A percentile compares a stretch with the other conserved stretches of the same genome.
phyloP scores from a whole-genome alignment of 2,797 vertebrate species.

The Synaphobranchus kaupii region DNA sequence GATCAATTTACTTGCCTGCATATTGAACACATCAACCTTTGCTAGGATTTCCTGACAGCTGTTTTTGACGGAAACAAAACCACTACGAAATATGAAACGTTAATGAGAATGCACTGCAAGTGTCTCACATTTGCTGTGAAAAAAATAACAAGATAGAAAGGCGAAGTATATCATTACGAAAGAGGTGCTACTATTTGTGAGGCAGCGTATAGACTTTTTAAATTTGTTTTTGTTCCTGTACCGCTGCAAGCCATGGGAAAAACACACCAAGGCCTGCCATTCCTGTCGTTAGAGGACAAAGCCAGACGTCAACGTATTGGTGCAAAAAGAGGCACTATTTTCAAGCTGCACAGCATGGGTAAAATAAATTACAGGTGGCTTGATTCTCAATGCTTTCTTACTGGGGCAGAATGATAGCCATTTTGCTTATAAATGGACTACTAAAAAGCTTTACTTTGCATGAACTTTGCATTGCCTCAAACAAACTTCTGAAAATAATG shows the following conservation, averaged over 20 bases:
- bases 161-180: not conserved
- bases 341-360: not conserved
- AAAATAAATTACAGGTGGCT: slow-evolving; percentile 24
- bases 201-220: not conserved
- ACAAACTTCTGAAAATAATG: not conserved
- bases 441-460: slow-evolving; percentile 16
- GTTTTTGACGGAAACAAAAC: not conserved
- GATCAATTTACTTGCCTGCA: not conserved
- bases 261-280: not conserved
- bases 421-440: slow-evolving; percentile 19
- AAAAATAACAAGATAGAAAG: not conserved
- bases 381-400: slow-evolving; percentile 16
- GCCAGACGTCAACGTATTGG: not conserved
- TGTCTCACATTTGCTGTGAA: not conserved
- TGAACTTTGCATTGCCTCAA: not conserved
- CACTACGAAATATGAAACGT: not conserved
- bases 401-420: not conserved
- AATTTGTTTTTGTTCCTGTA: not conserved
- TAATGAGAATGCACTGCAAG: not conserved
- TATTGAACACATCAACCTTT: not conserved
- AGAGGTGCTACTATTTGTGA: slow-evolving; percentile 1
- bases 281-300: not conserved
- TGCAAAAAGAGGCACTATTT: not conserved
- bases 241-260: too few species aligned
- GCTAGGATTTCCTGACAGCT: not conserved